These are phyloP conservation scores for Himalopsyche anomala DNA, from an alignment of 2,888 invertebrate species.

Conservation along the genomic window DNA sequence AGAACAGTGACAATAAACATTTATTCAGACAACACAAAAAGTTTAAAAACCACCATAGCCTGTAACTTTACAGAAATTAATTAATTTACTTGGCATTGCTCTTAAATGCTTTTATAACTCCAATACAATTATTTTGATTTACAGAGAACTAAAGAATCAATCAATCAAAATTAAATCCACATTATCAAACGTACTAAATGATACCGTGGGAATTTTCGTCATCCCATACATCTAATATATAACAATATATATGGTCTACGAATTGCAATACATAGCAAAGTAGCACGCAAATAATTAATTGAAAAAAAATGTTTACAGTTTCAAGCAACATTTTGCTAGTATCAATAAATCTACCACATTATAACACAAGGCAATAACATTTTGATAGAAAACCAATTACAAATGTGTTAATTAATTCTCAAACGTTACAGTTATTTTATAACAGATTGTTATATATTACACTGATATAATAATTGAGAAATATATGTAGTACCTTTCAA, in stretches of 20 bases:
- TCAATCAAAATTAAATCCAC: constrained; percentile 26
- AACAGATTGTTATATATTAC: no score
- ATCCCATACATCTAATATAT: neutral
- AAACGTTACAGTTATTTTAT: no score
- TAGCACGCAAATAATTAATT: constrained; percentile 14
- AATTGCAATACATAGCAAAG: neutral
- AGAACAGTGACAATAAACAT: no score
- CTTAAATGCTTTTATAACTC: neutral
- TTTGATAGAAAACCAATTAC: no score
- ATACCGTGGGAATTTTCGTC: neutral
- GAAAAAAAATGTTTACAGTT: neutral
- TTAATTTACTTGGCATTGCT: neutral
- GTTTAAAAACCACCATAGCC: no score
- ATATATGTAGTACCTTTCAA: no score
- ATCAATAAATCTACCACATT: neutral
- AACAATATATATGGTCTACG: neutral
- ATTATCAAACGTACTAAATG: neutral
- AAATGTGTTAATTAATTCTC: no score
- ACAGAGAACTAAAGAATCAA: neutral
- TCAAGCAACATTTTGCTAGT: neutral
- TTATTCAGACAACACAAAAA: no score
- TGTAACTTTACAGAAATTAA: neutral
- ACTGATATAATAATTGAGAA: no score
- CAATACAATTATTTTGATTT: neutral
- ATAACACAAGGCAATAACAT: neutral